Evolutionary conservation across 2,888 invertebrate species (phyloP).

Genomic region (Acrobasis suavella): DNA sequence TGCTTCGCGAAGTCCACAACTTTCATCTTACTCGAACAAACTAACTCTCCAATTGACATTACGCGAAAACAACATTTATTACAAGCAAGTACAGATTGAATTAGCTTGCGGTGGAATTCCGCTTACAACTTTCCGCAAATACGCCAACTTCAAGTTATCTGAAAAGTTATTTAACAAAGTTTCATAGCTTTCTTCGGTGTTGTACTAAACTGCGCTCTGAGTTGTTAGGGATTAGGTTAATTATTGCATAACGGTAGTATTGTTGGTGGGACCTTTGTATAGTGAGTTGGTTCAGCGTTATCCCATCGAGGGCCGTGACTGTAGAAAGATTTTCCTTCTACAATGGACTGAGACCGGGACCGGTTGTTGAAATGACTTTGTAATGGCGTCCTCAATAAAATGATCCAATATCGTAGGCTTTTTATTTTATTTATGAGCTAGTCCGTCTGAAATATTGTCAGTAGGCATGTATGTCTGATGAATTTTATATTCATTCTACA

Average conservation of each 20-base stretch:
- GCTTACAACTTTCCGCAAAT: constrained; percentile 80
- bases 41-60: constrained; percentile 76
- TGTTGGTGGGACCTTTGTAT: constrained; percentile 57
- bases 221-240: constrained; percentile 61
- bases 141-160: constrained; percentile 81
- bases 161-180: constrained; percentile 83
- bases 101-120: constrained; percentile 74
- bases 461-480: constrained; percentile 29
- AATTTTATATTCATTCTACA: constrained; percentile 3
- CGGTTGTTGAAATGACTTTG: constrained; percentile 77
- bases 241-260: constrained; percentile 57
- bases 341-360: constrained; percentile 77
- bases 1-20: constrained; percentile 82
- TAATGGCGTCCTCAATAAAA: constrained; percentile 77
- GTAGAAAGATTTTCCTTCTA: constrained; percentile 82
- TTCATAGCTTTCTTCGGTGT: constrained; percentile 78
- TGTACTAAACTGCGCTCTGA: constrained; percentile 67
- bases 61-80: constrained; percentile 81
- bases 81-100: constrained; percentile 80
- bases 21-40: constrained; percentile 67
- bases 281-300: constrained; percentile 65
- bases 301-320: constrained; percentile 83
- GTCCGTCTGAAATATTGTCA: constrained; percentile 45
- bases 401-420: constrained; percentile 67
- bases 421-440: constrained; percentile 68